Base-by-base conservation (phyloP, 1,140 invertebrate genomes). In the Propsilocerus akamusi region DNA sequence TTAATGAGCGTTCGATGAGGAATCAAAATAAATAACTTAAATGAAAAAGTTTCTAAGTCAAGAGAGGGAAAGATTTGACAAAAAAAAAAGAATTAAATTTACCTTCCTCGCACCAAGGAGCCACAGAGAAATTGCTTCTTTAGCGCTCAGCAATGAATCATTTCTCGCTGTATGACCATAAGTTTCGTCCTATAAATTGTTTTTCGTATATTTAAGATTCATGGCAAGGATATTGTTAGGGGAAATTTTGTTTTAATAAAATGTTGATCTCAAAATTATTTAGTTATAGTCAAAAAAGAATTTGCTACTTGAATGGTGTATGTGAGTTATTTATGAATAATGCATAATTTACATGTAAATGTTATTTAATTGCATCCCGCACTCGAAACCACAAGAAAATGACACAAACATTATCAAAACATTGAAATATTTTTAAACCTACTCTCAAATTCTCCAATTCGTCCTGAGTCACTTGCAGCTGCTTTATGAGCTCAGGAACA, bases 111-210 rank as follows among this genome's bases (percentile, higher is more conserved):
- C 81, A 74, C 81, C 82, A 75, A 86, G 80, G 68, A 85, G 80
- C 82, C 82, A 87, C 67, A 87, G 80, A 72, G 83, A 83, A 76
- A 86, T 80, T 75, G 84, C 84, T 76, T 87, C 83, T 76, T 84
- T 81, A 74, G 81, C 81, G 70, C 80, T 85, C 72, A 87, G 79
- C 72, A 86, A 81, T 73, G 76, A 77, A 74, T 81, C 73, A 70
- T 73, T 74, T 66, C 74, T 69, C 68, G 70, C 70, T 66, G 74
- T 68, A 69, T 70, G 71, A 68, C 73, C 72, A 70, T 76, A 78
- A 70, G 72, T 75, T 68, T 74, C 70, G 66, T 78, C 76, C 76
- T 81, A 76, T n/a, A n/a, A n/a, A n/a, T n/a, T n/a, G n/a, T n/a
- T n/a, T n/a, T n/a, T n/a, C n/a, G n/a, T n/a, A n/a, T n/a, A n/a